Evolutionary conservation across 2,797 vertebrate genomes (phyloP).

Genomic region (Amniataba percoides): DNA sequence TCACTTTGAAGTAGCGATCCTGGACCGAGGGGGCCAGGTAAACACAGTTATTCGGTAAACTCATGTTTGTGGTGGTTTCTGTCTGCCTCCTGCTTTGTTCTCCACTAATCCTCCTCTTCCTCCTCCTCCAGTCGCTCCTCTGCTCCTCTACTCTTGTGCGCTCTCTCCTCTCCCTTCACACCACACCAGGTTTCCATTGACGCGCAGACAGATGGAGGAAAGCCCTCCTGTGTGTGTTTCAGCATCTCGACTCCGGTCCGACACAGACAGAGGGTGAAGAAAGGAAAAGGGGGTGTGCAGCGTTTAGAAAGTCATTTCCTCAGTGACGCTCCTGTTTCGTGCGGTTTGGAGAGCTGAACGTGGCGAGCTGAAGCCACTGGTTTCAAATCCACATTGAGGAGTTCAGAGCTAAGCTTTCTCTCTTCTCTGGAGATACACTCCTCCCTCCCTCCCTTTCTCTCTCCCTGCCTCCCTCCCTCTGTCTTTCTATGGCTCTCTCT

Average conservation of each 20-base stretch:
- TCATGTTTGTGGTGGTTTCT: conserved; percentile 78
- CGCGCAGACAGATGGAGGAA: conserved; percentile 55
- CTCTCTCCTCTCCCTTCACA: conserved; percentile 48
- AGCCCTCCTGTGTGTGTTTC: conserved; percentile 61
- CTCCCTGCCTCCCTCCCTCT: conserved; percentile 42
- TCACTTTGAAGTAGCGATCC: conserved; percentile 82
- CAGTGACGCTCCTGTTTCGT: conserved; percentile 24
- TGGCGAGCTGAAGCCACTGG: conserved; percentile 23
- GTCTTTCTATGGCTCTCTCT: conserved; percentile 39
- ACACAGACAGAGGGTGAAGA: conserved; percentile 9
- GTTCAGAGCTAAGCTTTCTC: conserved; percentile 49
- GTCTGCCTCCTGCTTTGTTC: conserved; percentile 23
- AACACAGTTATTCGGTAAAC: conserved; percentile 84
- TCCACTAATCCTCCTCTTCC: conserved; percentile 55
- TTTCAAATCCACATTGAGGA: conserved; percentile 57
- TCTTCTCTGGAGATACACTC: conserved; percentile 60
- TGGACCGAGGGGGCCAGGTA: conserved; percentile 76
- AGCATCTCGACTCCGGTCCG: conserved; percentile 63
- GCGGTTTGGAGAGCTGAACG: conserved; percentile 33
- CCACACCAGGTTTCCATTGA: conserved; percentile 69
- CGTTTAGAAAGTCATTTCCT: conserved; percentile 56
- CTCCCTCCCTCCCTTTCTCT: conserved; percentile 25
- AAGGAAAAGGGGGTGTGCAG: not conserved
- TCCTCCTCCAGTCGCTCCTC: conserved; percentile 47
- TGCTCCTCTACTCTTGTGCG: conserved; percentile 47